Evolutionary conservation across 2,797 vertebrate genomes (phyloP), one percentile per base, ranked within the genome.

Genomic region (Mionectes olivaceus): DNA sequence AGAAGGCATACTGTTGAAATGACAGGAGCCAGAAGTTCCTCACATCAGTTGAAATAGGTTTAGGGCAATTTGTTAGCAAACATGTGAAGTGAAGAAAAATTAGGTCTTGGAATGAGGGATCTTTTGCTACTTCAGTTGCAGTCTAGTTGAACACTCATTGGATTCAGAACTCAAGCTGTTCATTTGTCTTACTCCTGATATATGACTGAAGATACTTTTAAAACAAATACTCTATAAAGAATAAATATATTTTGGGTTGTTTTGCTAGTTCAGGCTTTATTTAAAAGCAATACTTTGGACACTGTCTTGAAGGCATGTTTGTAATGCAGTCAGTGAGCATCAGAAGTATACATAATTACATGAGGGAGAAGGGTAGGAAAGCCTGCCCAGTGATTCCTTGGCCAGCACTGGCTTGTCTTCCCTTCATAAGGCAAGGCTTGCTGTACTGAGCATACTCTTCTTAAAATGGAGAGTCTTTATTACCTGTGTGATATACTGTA

Each of bases 381-480:
- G 86, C 84, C 85, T 91, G 83, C 24, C 53, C 19, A 18, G 30
- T 39, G 23, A 79, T 92, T 68, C 53, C 47, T 90, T 9, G 27
- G 77, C 94, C 88, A 30, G 89, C 19, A 37, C 70, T 67, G 73
- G 23, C 63, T 84, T 9, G 22, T 44, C n/a, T 92, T 93, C 64
- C 39, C 6, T 92, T 83, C 84, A 60, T 95, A 94, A 95, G 81
- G 64, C 89, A 86, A 94, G 70, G 52, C 78, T 82, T 70, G 64
- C 83, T 64, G 74, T 84, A 52, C 46, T 0, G 7, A 94, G 80
- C 23, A 50, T 92, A 19, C 70, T 91, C 33, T 96, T 95, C 96
- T 98, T 96, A 94, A 98, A 98, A 97, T 95, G 95, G 95, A 95
- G 87, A 89, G 77, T 78, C 60, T 43, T 85, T 93, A 87, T 61